Base-by-base conservation (phyloP, 2,797 vertebrate species). In the Sebastes hubbsi region DNA sequence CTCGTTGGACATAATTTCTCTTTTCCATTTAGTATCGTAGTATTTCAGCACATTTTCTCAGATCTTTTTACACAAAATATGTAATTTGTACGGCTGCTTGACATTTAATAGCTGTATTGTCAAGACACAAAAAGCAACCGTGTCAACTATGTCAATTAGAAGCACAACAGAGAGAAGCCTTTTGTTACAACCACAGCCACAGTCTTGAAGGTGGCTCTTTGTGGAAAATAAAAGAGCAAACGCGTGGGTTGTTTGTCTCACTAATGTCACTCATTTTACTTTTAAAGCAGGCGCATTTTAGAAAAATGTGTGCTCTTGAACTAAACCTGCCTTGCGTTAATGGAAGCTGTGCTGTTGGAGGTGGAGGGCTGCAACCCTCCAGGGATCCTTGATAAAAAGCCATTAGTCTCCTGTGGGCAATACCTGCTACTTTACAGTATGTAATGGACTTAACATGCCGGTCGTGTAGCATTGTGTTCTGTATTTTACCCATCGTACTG, bases 371-470 rank as follows among this genome's bases (percentile, higher is more conserved):
- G 84, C 80, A 81, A 73, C 81, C 93, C 90, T 88, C 87, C 77
- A 79, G 93, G 92, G 90, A 92, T 90, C 85, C 90, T 90, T 88
- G 88, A 93, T 93, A 89, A 85, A 91, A 91, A 93, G 83, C 91
- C 90, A 93, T 95, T 92, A 91, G 84, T 92, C 87, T 92, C 90
- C 88, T 86, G 92, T 92, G 90, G 92, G 89, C 88, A 87, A 86
- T 86, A 81, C 77, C 88, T 72, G 84, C 5, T 74, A 52, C 84
- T 88, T 83, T 86, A 87, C 91, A 52, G 70, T 77, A 78, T 87
- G 64, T 92, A 91, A 93, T 92, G 85, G 91, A 88, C 87, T 92
- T 87, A 87, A 89, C 90, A 88, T 88, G 85, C 75, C 32, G 30
- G 24, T 67, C 29, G n/a, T 85, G 87, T 72, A 61, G 77, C 80